These are phyloP conservation scores for Melanchra persicariae DNA, from an alignment of 2,888 invertebrate genomes.

Conservation along the genomic window DNA sequence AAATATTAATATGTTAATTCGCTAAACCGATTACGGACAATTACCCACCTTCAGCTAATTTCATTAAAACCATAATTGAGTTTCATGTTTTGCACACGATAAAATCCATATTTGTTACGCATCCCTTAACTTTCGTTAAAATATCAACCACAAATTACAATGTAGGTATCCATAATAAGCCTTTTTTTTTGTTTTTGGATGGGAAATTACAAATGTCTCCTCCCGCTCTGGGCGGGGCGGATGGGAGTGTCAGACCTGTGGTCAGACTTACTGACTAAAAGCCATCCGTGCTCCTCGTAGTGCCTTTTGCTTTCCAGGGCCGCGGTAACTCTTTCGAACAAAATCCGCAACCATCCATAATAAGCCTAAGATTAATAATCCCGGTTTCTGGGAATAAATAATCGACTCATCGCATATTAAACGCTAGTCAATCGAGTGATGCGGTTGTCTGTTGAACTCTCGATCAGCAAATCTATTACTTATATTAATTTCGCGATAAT, in stretches of 20 bases:
- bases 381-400: neutral
- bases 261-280: too few relatives aligned
- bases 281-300: too few relatives aligned
- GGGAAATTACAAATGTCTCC: too few relatives aligned
- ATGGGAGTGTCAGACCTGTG: too few relatives aligned
- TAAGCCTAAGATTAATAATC: too few relatives aligned
- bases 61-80: constrained; percentile 28
- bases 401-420: neutral
- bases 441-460: neutral
- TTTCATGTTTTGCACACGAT: constrained; percentile 23
- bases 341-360: too few relatives aligned
- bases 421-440: neutral
- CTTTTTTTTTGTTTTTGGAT: too few relatives aligned
- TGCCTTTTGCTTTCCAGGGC: too few relatives aligned
- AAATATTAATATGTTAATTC: constrained; percentile 35
- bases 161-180: neutral
- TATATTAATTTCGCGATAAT: neutral
- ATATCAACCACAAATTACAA: neutral
- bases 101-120: constrained; percentile 20
- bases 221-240: too few relatives aligned
- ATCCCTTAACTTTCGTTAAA: constrained; percentile 7
- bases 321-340: too few relatives aligned
- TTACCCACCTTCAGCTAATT: constrained; percentile 20
- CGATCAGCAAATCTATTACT: neutral
- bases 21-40: constrained; percentile 21